phyloP scores from a whole-genome alignment of 2,113 vertebrate species.

The Xiphophorus hellerii region DNA sequence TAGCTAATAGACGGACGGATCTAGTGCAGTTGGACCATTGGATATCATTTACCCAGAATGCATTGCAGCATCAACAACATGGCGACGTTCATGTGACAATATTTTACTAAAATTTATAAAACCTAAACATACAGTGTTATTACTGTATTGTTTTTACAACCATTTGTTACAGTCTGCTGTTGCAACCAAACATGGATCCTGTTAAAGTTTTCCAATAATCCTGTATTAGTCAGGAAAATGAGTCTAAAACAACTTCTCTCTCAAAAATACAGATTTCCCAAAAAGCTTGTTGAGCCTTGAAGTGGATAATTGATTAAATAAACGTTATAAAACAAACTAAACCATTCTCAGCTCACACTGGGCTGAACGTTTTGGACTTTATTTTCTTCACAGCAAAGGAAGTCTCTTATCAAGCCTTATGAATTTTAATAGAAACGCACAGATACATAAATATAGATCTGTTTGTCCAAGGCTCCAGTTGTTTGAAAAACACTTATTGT shows the following conservation, averaged over 20 bases:
- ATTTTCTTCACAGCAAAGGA: conserved; percentile 51
- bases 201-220: no score
- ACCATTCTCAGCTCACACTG: conserved; percentile 13
- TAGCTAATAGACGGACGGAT: no score
- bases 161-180: no score
- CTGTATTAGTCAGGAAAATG: not conserved
- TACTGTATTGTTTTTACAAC: no score
- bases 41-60: no score
- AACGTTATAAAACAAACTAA: not conserved
- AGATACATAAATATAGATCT: conserved; percentile 69
- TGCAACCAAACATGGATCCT: no score
- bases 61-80: no score
- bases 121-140: no score
- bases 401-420: conserved; percentile 72
- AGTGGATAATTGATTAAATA: not conserved
- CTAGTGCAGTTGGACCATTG: no score
- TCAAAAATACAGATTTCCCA: not conserved
- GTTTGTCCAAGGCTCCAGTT: conserved; percentile 54
- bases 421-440: conserved; percentile 75
- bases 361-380: conserved; percentile 42
- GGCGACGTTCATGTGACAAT: no score
- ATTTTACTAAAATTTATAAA: no score
- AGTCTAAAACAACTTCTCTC: not conserved
- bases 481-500: conserved; percentile 69
- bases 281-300: not conserved